These are phyloP conservation scores for Pyrocephalus nanus DNA, from an alignment of 2,797 vertebrate species.

Conservation along the genomic window DNA sequence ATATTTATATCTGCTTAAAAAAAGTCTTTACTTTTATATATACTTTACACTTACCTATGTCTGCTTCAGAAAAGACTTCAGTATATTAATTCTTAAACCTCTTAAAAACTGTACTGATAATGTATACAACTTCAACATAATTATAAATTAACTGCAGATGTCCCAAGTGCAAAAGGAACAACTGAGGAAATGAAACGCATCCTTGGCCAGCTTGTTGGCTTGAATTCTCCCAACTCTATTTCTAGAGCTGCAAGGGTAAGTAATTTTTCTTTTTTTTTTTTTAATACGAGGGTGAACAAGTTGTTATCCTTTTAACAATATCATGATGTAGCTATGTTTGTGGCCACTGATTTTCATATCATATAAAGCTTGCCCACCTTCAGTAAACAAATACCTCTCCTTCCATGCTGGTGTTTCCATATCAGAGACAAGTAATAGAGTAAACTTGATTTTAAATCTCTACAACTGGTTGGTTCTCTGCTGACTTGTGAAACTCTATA, in stretches of 20 bases:
- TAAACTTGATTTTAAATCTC: not conserved
- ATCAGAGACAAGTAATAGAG: not conserved
- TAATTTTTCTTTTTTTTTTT: not conserved
- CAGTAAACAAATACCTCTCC: not conserved
- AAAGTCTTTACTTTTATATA: not conserved
- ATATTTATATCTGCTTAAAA: not conserved
- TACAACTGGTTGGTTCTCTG: not conserved
- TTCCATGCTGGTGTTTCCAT: not conserved
- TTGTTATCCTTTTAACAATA: not conserved
- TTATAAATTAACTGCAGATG: conserved; percentile 57
- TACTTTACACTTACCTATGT: not conserved
- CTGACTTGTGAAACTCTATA: not conserved
- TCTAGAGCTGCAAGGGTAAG: conserved; percentile 90
- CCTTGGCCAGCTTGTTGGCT: conserved; percentile 89
- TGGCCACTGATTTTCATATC: not conserved
- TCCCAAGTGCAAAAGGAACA: conserved; percentile 54
- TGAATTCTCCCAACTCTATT: conserved; percentile 95
- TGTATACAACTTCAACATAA: not conserved
- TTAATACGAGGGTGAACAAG: not conserved
- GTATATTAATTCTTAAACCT: not conserved
- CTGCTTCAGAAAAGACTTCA: not conserved
- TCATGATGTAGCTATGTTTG: not conserved
- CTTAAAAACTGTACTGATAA: not conserved
- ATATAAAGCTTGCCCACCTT: not conserved
- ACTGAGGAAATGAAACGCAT: conserved; percentile 87